phyloP scores from a whole-genome alignment of 2,888 invertebrate species.

The Digitonthophagus gazella region DNA sequence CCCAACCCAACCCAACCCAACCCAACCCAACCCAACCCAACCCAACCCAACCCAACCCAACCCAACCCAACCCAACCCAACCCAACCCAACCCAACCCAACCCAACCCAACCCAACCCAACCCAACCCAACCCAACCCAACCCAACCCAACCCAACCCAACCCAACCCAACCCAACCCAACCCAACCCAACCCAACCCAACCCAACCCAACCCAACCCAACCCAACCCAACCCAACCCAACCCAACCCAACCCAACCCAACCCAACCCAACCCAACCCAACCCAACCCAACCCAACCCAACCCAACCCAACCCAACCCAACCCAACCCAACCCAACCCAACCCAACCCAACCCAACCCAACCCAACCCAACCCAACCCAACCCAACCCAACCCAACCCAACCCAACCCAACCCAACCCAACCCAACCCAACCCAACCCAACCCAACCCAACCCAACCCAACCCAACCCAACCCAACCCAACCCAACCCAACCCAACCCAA shows the following conservation, averaged over 20 bases:
- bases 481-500: too few species aligned
- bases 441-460: too few species aligned
- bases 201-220: conserved; percentile 12
- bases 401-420: too few species aligned
- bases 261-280: conserved; percentile 14
- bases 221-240: conserved; percentile 14
- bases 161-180: conserved; percentile 1
- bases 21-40: conserved; percentile 1
- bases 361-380: conserved; percentile 14
- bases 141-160: conserved; percentile 1
- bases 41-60: conserved; percentile 1
- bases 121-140: conserved; percentile 1
- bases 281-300: conserved; percentile 14
- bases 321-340: conserved; percentile 14
- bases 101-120: conserved; percentile 1
- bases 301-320: conserved; percentile 14
- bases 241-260: conserved; percentile 14
- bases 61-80: conserved; percentile 1
- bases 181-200: conserved; percentile 9
- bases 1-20: conserved; percentile 1
- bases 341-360: conserved; percentile 14
- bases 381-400: too few species aligned
- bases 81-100: conserved; percentile 1
- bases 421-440: too few species aligned
- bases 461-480: too few species aligned